Evolutionary conservation across 64 coral and sea anemone genomes (phyloP).

Genomic region (Pocillopora damicornis): DNA sequence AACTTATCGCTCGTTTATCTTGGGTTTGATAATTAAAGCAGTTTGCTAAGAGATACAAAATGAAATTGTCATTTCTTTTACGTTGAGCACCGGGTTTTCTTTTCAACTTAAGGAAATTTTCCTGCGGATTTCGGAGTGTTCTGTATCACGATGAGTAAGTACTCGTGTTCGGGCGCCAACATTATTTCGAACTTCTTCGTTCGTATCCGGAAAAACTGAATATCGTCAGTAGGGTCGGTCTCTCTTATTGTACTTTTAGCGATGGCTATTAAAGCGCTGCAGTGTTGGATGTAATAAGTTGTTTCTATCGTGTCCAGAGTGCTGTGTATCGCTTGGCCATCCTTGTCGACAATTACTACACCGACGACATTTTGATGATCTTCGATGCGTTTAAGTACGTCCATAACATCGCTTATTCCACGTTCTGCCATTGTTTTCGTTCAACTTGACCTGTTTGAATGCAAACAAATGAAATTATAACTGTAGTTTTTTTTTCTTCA

Average conservation of each 20-base stretch:
- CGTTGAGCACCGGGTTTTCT: background rate
- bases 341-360: constrained; percentile 40
- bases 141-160: constrained; percentile 67
- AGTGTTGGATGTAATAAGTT: constrained; percentile 57
- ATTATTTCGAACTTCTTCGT: constrained; percentile 67
- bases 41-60: background rate
- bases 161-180: constrained; percentile 53
- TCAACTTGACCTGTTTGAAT: background rate
- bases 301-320: constrained; percentile 49
- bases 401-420: constrained; percentile 29
- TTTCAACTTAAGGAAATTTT: background rate
- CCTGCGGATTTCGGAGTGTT: constrained; percentile 20
- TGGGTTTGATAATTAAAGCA: constrained; percentile 1
- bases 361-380: constrained; percentile 58
- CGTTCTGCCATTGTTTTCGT: constrained; percentile 41
- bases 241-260: constrained; percentile 47
- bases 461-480: constrained; percentile 21
- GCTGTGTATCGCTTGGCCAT: constrained; percentile 42
- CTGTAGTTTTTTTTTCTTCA: background rate
- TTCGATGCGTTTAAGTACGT: constrained; percentile 68
- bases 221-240: constrained; percentile 62
- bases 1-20: constrained; percentile 5
- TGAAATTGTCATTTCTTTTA: background rate
- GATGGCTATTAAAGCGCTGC: constrained; percentile 37
- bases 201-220: constrained; percentile 64